These are phyloP conservation scores for Aptenodytes forsteri DNA, from an alignment of 2,113 vertebrate species.

Conservation along the genomic window DNA sequence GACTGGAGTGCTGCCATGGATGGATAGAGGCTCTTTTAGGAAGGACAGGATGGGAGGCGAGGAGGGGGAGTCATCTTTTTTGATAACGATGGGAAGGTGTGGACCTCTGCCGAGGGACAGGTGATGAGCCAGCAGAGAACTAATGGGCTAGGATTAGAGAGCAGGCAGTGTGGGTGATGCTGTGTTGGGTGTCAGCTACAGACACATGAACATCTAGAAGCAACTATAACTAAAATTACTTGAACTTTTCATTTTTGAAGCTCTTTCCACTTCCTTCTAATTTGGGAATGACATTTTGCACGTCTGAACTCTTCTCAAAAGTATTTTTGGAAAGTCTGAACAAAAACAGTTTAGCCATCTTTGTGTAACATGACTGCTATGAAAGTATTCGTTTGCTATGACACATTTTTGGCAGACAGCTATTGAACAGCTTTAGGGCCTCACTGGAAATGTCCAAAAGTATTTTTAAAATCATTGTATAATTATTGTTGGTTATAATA, in stretches of 20 bases:
- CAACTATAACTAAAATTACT: conserved; percentile 32
- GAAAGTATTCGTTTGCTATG: background rate
- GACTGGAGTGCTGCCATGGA: background rate
- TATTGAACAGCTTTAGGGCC: background rate
- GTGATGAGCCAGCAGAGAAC: background rate
- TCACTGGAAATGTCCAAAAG: background rate
- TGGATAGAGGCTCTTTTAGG: background rate
- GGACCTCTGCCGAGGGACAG: background rate
- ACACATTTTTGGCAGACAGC: conserved; percentile 44
- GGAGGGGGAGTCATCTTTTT: background rate
- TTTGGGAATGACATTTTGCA: conserved; percentile 45
- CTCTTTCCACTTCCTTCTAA: conserved; percentile 21
- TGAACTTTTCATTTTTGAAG: conserved; percentile 34
- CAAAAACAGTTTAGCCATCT: conserved; percentile 25
- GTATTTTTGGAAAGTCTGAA: conserved; percentile 52
- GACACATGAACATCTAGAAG: background rate
- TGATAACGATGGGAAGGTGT: background rate
- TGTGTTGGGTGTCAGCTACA: background rate
- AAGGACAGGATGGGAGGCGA: fast-evolving
- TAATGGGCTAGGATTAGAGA: background rate
- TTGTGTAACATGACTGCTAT: background rate
- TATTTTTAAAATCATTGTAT: background rate
- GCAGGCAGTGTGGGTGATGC: background rate
- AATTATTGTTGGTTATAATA: background rate
- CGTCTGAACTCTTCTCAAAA: conserved; percentile 14